A percentile compares a stretch with the other conserved stretches of the same genome.
Conservation (phyloP, 2,888 invertebrate genomes). For the Ferdinandea cuprea region DNA sequence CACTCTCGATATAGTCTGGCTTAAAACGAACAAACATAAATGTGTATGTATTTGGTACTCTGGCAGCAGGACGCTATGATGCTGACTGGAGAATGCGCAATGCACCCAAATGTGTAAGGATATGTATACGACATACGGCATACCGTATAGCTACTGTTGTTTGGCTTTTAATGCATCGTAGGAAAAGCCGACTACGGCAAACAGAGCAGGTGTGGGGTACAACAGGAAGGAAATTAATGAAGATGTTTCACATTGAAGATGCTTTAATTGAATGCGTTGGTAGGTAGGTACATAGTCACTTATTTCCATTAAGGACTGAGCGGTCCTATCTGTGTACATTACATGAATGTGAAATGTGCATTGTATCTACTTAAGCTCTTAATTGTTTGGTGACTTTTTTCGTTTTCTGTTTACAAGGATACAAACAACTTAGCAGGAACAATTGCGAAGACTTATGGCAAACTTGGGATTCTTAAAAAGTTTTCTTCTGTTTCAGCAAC, state of each 20-base stretch:
- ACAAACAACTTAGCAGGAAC: constrained; percentile 37
- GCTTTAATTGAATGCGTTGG: constrained; percentile 41
- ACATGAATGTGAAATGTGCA: too few relatives aligned
- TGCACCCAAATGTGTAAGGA: constrained; percentile 13
- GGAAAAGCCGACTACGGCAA: constrained; percentile 55
- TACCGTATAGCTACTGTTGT: not conserved
- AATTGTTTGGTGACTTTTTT: too few relatives aligned
- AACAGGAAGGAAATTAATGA: constrained; percentile 44
- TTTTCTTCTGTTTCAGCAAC: constrained; percentile 38
- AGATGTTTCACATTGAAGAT: constrained; percentile 41
- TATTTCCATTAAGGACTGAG: constrained; percentile 40
- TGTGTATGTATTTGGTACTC: not conserved
- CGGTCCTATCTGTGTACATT: too few relatives aligned
- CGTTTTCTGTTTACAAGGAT: constrained; percentile 23
- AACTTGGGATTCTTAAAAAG: constrained; percentile 28
- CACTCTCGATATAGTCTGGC: constrained; percentile 50
- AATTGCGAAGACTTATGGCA: constrained; percentile 31
- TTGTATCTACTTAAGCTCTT: too few relatives aligned
- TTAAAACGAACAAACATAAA: too few relatives aligned
- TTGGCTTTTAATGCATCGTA: constrained; percentile 30
- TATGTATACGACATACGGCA: not conserved
- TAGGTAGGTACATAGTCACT: constrained; percentile 14
- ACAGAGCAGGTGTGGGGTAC: not conserved
- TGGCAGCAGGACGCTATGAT: constrained; percentile 11
- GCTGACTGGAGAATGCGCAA: constrained; percentile 63